phyloP scores from a whole-genome alignment of 2,113 vertebrate genomes.

The Stegastes partitus region DNA sequence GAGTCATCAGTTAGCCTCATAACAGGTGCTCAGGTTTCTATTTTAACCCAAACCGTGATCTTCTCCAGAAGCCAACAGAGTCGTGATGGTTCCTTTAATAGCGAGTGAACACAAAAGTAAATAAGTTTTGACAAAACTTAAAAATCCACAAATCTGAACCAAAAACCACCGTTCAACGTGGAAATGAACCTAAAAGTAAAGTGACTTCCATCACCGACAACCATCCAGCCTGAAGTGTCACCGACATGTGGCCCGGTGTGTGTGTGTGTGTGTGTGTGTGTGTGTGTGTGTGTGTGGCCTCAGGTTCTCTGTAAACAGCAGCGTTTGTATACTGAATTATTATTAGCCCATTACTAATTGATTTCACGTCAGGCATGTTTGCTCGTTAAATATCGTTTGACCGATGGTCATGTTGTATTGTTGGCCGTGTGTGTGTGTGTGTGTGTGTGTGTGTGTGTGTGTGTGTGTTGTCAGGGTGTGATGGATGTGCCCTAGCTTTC shows the following conservation, averaged over 20 bases:
- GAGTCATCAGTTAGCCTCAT: too few species aligned
- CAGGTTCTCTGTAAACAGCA: conserved; percentile 41
- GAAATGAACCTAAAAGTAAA: too few species aligned
- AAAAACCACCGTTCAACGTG: too few species aligned
- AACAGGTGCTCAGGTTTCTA: too few species aligned
- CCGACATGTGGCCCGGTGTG: neutral
- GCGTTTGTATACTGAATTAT: conserved; percentile 38
- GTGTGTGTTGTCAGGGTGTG: conserved; percentile 60
- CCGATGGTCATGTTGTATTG: conserved; percentile 1
- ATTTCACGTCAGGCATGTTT: conserved; percentile 56
- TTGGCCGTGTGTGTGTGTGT: conserved; percentile 25
- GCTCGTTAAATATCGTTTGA: conserved; percentile 52
- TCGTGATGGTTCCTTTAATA: too few species aligned
- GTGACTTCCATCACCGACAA: too few species aligned
- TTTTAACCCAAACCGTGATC: too few species aligned
- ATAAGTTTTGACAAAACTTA: too few species aligned
- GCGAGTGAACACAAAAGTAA: too few species aligned
- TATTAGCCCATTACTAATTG: conserved; percentile 58
- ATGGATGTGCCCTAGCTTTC: conserved; percentile 64
- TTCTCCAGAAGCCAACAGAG: too few species aligned
- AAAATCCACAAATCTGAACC: too few species aligned
- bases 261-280: conserved; percentile 31
- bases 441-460: conserved; percentile 25
- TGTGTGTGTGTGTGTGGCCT: conserved; percentile 2
- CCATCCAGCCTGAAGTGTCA: too few species aligned